phyloP scores from a whole-genome alignment of 2,888 invertebrate species.

The Polymixis flavicincta region DNA sequence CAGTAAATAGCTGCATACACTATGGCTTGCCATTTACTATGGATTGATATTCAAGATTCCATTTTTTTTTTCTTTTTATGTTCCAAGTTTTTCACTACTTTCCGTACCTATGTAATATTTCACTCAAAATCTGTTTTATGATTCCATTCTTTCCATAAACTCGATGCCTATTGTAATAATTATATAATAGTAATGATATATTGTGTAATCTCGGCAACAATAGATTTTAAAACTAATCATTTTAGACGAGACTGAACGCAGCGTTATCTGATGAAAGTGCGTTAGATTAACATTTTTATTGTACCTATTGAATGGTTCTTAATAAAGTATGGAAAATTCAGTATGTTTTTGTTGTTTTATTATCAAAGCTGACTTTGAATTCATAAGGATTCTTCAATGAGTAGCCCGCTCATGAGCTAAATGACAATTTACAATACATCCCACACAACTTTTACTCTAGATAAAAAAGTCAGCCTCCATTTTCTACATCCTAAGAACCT shows the following conservation, averaged over 20 bases:
- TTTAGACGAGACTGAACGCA: constrained; percentile 88
- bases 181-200: constrained; percentile 60
- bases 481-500: no score
- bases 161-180: constrained; percentile 57
- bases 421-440: background rate
- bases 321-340: constrained; percentile 81
- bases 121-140: background rate
- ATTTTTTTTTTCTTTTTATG: background rate
- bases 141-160: constrained; percentile 54
- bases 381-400: background rate
- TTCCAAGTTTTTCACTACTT: background rate
- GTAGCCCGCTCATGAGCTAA: no score
- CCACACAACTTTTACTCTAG: background rate
- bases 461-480: background rate
- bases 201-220: constrained; percentile 69
- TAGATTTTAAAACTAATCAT: constrained; percentile 77
- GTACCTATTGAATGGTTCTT: constrained; percentile 87
- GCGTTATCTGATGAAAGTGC: constrained; percentile 75
- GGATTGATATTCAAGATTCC: background rate
- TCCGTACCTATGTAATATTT: background rate
- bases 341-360: constrained; percentile 60
- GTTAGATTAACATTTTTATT: constrained; percentile 86
- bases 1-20: background rate
- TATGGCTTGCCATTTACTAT: no score
- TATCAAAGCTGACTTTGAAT: background rate